Conservation (phyloP, 2,888 invertebrate genomes). For the Hecatera dysodea region DNA sequence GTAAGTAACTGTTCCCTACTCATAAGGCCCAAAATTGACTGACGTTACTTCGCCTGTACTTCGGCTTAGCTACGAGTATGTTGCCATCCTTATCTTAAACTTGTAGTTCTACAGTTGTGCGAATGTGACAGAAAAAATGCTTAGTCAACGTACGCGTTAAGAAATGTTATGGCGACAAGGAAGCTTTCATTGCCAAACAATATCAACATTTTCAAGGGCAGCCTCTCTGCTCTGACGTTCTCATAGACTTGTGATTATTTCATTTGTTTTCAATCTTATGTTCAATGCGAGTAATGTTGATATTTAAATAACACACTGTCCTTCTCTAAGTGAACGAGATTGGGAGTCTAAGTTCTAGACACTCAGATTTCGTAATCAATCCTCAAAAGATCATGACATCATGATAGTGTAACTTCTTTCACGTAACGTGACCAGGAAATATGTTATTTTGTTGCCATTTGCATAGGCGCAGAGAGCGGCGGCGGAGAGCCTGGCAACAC, state of each 20-base stretch:
- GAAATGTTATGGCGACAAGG: no score
- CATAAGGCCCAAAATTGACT: no score
- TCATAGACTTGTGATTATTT: neutral
- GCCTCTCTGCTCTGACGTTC: neutral
- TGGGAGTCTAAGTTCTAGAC: neutral
- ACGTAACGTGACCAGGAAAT: no score
- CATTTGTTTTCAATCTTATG: neutral
- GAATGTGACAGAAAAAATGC: no score
- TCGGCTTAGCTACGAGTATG: no score
- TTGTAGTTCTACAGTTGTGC: no score
- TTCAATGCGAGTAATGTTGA: neutral
- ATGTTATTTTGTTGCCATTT: neutral
- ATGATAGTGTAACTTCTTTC: neutral
- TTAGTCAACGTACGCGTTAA: no score
- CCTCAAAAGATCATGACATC: neutral
- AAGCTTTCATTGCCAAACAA: neutral
- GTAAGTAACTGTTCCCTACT: constrained; percentile 58
- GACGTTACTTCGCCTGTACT: no score
- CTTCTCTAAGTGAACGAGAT: neutral
- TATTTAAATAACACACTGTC: neutral
- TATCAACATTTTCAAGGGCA: neutral
- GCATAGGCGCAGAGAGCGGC: constrained; percentile 78
- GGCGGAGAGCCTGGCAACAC: constrained; percentile 83
- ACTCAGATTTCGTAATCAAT: neutral
- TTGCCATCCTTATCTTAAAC: no score